Conservation (phyloP, 1,140 invertebrate genomes). For the Saxidomus purpurata region DNA sequence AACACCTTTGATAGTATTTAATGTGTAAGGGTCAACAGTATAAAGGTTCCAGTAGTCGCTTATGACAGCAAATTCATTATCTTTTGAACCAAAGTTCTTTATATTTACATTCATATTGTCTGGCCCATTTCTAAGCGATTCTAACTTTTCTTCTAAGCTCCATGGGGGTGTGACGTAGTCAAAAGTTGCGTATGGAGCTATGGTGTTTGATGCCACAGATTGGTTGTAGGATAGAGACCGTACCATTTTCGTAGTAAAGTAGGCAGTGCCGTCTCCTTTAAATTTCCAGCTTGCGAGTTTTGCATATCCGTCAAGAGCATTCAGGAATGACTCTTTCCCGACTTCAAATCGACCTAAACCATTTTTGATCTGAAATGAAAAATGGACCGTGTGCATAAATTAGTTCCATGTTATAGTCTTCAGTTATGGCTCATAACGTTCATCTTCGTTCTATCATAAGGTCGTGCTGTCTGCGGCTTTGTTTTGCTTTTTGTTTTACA, state of each 20-base stretch:
- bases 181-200: conserved; percentile 80
- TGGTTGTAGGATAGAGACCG: conserved; percentile 75
- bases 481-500: too few species aligned
- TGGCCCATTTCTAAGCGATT: conserved; percentile 74
- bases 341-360: conserved; percentile 80
- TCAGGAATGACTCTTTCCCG: conserved; percentile 70
- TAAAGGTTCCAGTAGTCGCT: conserved; percentile 83
- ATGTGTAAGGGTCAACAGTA: conserved; percentile 70
- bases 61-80: conserved; percentile 73
- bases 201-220: conserved; percentile 71
- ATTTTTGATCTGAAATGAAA: conserved; percentile 78
- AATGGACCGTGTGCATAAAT: too few species aligned
- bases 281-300: conserved; percentile 81
- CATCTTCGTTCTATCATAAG: not conserved
- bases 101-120: conserved; percentile 85
- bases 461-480: too few species aligned
- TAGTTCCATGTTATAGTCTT: too few species aligned
- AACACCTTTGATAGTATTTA: conserved; percentile 70
- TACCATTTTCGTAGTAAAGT: conserved; percentile 79
- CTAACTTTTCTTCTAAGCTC: conserved; percentile 67
- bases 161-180: conserved; percentile 75
- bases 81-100: conserved; percentile 63
- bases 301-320: conserved; percentile 81
- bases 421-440: too few species aligned
- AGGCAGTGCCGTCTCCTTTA: conserved; percentile 71